Evolutionary conservation across 2,888 invertebrate species (phyloP).

Genomic region (Ophioninae sp.): DNA sequence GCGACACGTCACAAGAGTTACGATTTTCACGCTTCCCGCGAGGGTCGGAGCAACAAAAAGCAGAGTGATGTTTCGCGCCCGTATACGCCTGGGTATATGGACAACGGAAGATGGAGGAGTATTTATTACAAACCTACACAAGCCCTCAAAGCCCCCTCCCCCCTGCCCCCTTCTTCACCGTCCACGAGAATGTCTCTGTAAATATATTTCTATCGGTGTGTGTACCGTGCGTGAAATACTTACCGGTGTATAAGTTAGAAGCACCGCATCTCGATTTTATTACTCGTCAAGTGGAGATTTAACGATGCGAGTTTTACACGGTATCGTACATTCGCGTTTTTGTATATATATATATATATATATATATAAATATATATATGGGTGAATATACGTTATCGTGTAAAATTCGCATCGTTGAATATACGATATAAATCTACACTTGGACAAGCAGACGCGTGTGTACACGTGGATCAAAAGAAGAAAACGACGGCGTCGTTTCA

Average conservation of each 20-base stretch:
- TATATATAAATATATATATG: constrained; percentile 8
- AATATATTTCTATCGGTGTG: too few relatives aligned
- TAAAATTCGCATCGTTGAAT: too few relatives aligned
- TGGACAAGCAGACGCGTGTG: too few relatives aligned
- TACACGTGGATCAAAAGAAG: too few relatives aligned
- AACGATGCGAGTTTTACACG: constrained; percentile 52
- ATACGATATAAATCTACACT: too few relatives aligned
- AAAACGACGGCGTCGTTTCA: too few relatives aligned
- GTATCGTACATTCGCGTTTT: constrained; percentile 13
- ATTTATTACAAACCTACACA: not conserved
- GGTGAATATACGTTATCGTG: too few relatives aligned
- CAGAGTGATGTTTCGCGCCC: not conserved
- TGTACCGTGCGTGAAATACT: constrained; percentile 6
- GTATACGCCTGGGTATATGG: not conserved
- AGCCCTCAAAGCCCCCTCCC: too few relatives aligned
- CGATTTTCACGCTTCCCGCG: constrained; percentile 42
- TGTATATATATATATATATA: constrained; percentile 7
- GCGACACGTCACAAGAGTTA: constrained; percentile 49
- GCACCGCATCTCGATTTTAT: constrained; percentile 43
- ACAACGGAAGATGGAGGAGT: too few relatives aligned
- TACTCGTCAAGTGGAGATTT: constrained; percentile 55
- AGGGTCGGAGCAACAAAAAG: not conserved
- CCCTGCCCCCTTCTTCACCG: too few relatives aligned
- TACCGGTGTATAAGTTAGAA: constrained; percentile 2
- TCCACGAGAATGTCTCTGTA: too few relatives aligned